These are phyloP conservation scores for Ornithoptera priamus DNA, from an alignment of 2,888 invertebrate species.

Conservation along the genomic window DNA sequence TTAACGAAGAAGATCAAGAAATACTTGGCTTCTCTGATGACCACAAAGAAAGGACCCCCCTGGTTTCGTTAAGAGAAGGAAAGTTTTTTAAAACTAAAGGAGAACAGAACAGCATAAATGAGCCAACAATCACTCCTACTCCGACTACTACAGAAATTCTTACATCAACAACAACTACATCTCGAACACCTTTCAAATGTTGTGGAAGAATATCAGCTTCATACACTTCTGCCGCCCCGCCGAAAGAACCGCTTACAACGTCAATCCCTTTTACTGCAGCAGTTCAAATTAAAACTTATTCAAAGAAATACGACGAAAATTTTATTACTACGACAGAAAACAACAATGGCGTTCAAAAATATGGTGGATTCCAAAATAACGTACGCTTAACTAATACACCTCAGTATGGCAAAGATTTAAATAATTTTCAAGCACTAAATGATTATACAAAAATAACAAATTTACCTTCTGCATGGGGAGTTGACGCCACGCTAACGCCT, in stretches of 20 bases:
- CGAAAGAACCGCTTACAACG: constrained; percentile 48
- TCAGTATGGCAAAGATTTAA: constrained; percentile 71
- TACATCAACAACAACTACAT: constrained; percentile 51
- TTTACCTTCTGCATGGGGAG: constrained; percentile 69
- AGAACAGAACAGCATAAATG: constrained; percentile 46
- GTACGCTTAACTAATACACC: constrained; percentile 51
- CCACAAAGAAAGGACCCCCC: constrained; percentile 52
- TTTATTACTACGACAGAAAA: constrained; percentile 48
- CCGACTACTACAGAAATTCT: constrained; percentile 44
- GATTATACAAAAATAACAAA: constrained; percentile 72
- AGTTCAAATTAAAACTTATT: constrained; percentile 49
- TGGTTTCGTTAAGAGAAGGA: constrained; percentile 59
- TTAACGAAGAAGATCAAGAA: constrained; percentile 87
- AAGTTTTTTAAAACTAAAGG: constrained; percentile 65
- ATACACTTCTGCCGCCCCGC: constrained; percentile 63
- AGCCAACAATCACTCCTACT: constrained; percentile 48
- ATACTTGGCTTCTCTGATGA: constrained; percentile 88
- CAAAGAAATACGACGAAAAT: constrained; percentile 46
- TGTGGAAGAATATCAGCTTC: constrained; percentile 72
- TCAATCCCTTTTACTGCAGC: constrained; percentile 65
- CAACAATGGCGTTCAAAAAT: constrained; percentile 55
- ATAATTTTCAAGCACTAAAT: constrained; percentile 68
- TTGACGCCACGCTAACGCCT: constrained; percentile 54
- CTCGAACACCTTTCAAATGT: constrained; percentile 63
- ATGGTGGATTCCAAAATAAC: constrained; percentile 73